These are phyloP conservation scores for Acropternis orthonyx DNA, from an alignment of 2,797 vertebrate genomes.

Conservation along the genomic window DNA sequence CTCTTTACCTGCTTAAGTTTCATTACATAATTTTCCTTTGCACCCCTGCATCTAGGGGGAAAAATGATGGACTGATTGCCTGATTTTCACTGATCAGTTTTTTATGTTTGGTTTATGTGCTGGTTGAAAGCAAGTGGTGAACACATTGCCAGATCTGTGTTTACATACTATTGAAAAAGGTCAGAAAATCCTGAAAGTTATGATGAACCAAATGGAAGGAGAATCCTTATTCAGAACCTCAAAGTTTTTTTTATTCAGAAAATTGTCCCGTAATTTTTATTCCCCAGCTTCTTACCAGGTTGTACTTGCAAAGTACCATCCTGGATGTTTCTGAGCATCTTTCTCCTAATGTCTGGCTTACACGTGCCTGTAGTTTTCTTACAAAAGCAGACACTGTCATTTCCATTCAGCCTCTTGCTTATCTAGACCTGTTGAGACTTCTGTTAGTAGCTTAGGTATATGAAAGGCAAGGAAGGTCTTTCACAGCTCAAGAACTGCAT, in stretches of 20 bases:
- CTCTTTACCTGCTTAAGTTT: not conserved
- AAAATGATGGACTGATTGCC: not conserved
- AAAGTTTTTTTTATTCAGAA: not conserved
- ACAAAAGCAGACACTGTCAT: not conserved
- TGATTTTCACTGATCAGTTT: not conserved
- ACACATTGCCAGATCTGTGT: rapidly evolving
- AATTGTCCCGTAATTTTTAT: not conserved
- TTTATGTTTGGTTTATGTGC: not conserved
- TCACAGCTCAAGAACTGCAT: not conserved
- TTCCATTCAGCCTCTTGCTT: not conserved
- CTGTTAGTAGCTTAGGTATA: not conserved
- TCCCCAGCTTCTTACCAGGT: not conserved
- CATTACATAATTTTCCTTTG: not conserved
- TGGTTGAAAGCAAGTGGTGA: not conserved
- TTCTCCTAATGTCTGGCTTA: not conserved
- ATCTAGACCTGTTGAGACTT: not conserved
- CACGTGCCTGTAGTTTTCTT: not conserved
- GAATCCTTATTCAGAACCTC: not conserved
- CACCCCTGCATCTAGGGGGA: not conserved
- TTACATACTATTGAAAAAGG: not conserved
- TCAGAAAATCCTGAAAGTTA: not conserved
- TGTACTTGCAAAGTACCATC: not conserved
- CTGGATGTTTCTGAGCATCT: not conserved
- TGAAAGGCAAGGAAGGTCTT: not conserved
- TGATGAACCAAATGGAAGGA: not conserved